Percentiles rank a stretch among this genome's conserved stretches.
These are phyloP conservation scores for Nesidiocoris tenuis DNA, from an alignment of 2,888 invertebrate genomes.

Conservation along the genomic window DNA sequence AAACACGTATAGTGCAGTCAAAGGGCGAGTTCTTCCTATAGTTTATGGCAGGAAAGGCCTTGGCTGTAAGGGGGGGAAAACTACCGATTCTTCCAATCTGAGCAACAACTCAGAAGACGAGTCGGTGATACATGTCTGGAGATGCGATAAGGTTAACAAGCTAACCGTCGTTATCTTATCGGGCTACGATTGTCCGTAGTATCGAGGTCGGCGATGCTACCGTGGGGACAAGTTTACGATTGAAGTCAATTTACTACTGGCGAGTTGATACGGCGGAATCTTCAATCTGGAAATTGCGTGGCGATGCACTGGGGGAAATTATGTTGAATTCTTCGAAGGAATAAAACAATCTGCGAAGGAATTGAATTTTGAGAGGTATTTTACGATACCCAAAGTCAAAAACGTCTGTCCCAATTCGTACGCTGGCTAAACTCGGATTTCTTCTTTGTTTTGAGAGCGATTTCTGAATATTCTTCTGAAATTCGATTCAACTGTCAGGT, in stretches of 20 bases:
- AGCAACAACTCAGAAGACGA: slow-evolving; percentile 20
- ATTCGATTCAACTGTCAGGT: too few relatives aligned
- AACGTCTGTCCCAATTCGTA: too few relatives aligned
- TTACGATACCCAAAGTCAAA: too few relatives aligned
- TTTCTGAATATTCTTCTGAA: too few relatives aligned
- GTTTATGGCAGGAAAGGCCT: slow-evolving; percentile 5
- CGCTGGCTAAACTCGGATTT: too few relatives aligned
- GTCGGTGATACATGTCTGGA: slow-evolving; percentile 17
- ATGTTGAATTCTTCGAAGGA: too few relatives aligned
- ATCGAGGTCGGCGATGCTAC: background rate
- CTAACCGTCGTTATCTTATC: background rate
- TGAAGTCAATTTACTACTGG: background rate
- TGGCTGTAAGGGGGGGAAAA: slow-evolving; percentile 1
- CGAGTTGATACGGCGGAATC: too few relatives aligned
- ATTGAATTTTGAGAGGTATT: too few relatives aligned
- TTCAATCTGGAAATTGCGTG: too few relatives aligned
- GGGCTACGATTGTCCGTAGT: background rate
- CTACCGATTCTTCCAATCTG: slow-evolving; percentile 6
- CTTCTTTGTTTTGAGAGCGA: too few relatives aligned
- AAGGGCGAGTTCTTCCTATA: background rate
- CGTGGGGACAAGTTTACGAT: background rate
- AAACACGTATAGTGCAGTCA: slow-evolving; percentile 11
- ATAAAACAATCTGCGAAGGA: too few relatives aligned
- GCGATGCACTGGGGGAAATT: too few relatives aligned
- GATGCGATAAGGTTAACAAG: slow-evolving; percentile 30